A percentile compares a stretch with the other conserved stretches of the same genome.
Conservation (phyloP, 30 jellyfish, hydroid and myxozoan genomes). For the Turritopsis dohrnii region DNA sequence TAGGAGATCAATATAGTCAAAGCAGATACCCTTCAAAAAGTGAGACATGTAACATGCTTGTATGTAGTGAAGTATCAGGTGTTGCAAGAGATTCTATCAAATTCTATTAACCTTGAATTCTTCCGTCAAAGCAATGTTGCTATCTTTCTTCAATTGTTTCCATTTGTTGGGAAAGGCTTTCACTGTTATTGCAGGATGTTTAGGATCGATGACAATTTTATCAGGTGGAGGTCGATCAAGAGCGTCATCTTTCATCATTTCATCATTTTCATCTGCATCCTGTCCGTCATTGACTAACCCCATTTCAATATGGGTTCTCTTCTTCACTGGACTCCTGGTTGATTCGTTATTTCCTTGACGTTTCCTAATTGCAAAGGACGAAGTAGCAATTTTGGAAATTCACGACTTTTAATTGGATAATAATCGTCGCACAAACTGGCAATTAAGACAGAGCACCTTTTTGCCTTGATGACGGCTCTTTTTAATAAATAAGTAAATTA, state of each 20-base stretch:
- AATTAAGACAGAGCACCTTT: too few species aligned
- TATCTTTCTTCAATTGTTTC: slow-evolving; percentile 56
- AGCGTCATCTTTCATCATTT: background rate
- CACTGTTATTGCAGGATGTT: slow-evolving; percentile 54
- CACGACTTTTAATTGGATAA: too few species aligned
- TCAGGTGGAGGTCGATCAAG: slow-evolving; percentile 43
- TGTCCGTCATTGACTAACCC: background rate
- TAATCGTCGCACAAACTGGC: too few species aligned
- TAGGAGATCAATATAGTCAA: too few species aligned
- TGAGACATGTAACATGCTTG: background rate
- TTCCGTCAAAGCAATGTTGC: slow-evolving; percentile 59
- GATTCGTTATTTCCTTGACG: background rate
- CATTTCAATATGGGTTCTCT: background rate
- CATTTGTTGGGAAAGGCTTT: slow-evolving; percentile 47
- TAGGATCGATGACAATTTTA: slow-evolving; percentile 43
- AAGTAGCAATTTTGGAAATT: background rate
- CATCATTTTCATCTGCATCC: background rate
- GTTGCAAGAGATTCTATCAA: background rate
- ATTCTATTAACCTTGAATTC: slow-evolving; percentile 58
- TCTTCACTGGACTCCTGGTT: background rate
- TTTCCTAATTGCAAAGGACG: background rate
- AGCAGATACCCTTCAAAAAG: background rate
- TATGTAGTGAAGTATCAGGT: too few species aligned
- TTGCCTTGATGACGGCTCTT: too few species aligned
- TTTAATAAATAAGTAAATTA: too few species aligned